These are phyloP conservation scores for Chiroxiphia lanceolata DNA, from an alignment of 2,797 vertebrate species.

Conservation along the genomic window DNA sequence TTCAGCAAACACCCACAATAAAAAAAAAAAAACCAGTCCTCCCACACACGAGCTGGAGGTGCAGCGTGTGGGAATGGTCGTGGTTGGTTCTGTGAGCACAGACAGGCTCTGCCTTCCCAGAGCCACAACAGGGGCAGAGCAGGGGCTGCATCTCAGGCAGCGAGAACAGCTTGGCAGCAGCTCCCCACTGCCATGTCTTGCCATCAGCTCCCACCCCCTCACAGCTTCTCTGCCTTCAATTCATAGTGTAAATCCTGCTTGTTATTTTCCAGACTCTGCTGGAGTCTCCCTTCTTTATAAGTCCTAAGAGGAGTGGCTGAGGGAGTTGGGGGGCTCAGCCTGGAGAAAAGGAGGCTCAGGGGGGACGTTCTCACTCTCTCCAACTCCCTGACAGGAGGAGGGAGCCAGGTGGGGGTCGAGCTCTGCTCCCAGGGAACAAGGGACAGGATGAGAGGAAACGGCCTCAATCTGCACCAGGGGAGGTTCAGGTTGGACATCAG, in stretches of 20 bases:
- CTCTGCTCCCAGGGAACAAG: background rate
- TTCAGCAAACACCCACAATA: background rate
- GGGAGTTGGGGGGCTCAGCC: background rate
- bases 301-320: background rate
- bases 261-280: background rate
- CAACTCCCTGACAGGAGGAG: background rate
- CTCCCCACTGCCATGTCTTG: background rate
- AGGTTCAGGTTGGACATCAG: background rate
- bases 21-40: background rate
- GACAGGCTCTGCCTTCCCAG: background rate
- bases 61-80: accelerated
- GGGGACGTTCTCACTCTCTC: background rate
- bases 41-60: background rate
- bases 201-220: background rate
- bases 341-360: background rate
- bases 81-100: background rate
- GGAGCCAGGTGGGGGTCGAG: background rate
- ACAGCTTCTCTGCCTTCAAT: background rate
- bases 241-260: background rate
- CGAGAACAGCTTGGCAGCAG: background rate
- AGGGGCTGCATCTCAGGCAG: background rate
- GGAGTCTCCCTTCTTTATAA: background rate
- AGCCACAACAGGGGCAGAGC: background rate
- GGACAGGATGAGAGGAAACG: background rate
- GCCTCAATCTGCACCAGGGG: background rate